Evolutionary conservation across 2,888 invertebrate genomes (phyloP).

Genomic region (Auanema freiburgensis): DNA sequence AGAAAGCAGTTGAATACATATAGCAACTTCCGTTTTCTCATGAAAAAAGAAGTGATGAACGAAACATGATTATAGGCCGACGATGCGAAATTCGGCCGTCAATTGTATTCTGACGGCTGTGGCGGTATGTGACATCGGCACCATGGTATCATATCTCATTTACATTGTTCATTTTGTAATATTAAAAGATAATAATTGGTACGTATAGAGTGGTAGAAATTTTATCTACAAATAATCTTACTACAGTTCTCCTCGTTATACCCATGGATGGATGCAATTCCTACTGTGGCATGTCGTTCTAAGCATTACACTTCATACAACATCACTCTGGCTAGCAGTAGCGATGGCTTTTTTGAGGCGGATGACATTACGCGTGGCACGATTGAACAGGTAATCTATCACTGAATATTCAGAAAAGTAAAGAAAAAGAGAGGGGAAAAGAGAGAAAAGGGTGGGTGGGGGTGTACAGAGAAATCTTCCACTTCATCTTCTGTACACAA

Average conservation of each 20-base stretch:
- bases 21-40: not conserved
- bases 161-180: slow-evolving; percentile 60
- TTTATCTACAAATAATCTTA: not conserved
- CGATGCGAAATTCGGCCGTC: slow-evolving; percentile 51
- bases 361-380: slow-evolving; percentile 57
- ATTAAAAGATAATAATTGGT: slow-evolving; percentile 36
- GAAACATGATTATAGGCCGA: slow-evolving; percentile 22
- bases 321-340: slow-evolving; percentile 60
- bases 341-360: slow-evolving; percentile 60
- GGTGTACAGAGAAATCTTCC: too few relatives aligned
- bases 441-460: not conserved
- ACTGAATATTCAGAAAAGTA: slow-evolving; percentile 2
- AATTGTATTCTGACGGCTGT: slow-evolving; percentile 58
- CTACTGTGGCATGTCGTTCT: slow-evolving; percentile 57
- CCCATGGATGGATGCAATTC: slow-evolving; percentile 57
- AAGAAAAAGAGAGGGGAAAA: slow-evolving; percentile 3
- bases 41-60: slow-evolving; percentile 25
- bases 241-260: slow-evolving; percentile 51
- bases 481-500: too few relatives aligned
- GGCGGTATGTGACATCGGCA: slow-evolving; percentile 60
- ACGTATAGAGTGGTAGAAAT: not conserved
- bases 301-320: slow-evolving; percentile 59
- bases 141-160: slow-evolving; percentile 57
- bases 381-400: slow-evolving; percentile 51
- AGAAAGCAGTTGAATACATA: not conserved